Conservation (phyloP, 2,797 vertebrate species). For the Diglossa cyanea region DNA sequence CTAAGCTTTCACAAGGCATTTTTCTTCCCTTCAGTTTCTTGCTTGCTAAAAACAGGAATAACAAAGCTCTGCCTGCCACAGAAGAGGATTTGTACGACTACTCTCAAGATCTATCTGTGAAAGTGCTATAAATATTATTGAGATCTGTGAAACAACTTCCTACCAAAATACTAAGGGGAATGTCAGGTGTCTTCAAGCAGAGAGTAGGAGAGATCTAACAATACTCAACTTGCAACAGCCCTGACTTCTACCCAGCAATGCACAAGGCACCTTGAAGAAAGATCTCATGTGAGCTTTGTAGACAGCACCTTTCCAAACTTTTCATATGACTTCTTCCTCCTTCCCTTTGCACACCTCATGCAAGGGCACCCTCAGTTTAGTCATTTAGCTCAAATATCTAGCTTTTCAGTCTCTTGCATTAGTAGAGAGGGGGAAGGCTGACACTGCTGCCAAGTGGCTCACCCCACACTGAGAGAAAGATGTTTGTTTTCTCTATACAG, state of each 20-base stretch:
- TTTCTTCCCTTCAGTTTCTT: neutral
- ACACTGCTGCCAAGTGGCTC: neutral
- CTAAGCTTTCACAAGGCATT: neutral
- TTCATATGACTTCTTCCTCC: neutral
- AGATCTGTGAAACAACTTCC: neutral
- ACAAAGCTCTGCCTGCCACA: neutral
- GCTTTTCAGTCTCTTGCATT: neutral
- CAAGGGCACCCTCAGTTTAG: neutral
- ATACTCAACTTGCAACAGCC: neutral
- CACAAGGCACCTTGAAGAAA: neutral
- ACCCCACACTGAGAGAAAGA: neutral
- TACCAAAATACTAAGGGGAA: neutral
- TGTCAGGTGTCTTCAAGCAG: neutral
- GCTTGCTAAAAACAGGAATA: neutral
- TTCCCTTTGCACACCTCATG: neutral
- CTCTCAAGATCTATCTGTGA: neutral
- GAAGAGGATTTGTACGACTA: neutral
- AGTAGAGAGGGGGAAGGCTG: neutral
- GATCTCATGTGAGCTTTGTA: neutral
- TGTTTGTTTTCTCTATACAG: neutral
- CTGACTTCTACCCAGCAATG: neutral
- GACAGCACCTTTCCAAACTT: neutral
- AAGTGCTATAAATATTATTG: neutral
- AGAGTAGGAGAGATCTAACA: neutral
- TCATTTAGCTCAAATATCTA: accelerated